Conservation (phyloP, 2,797 vertebrate species). For the Loriculus beryllinus region DNA sequence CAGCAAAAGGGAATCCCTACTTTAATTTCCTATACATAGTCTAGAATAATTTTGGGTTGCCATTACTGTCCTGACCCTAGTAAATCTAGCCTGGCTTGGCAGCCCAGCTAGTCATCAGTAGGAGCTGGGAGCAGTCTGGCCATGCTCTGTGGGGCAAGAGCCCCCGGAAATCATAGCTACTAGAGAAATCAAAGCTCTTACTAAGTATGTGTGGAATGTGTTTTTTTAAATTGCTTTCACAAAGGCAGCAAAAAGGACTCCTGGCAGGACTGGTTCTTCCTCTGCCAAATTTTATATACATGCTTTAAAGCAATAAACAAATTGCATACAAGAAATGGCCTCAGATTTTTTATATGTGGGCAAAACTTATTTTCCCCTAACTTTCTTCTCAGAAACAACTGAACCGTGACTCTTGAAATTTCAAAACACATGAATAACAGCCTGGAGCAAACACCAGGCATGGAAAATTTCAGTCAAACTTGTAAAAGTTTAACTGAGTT, state of each 20-base stretch:
- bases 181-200: not conserved
- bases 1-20: not conserved
- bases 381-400: conserved; percentile 18
- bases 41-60: not conserved
- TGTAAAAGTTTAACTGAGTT: conserved; percentile 19
- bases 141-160: not conserved
- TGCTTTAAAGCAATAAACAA: not conserved
- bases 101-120: not conserved
- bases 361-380: not conserved
- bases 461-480: conserved; percentile 24
- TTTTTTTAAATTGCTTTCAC: not conserved
- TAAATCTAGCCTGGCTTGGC: not conserved
- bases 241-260: not conserved
- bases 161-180: not conserved
- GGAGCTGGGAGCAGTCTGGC: not conserved
- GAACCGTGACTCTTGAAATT: conserved; percentile 32
- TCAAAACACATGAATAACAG: not conserved
- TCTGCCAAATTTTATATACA: not conserved
- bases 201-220: not conserved
- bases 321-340: not conserved
- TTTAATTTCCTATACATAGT: not conserved
- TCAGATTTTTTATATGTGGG: not conserved
- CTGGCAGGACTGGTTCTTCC: not conserved
- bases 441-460: not conserved
- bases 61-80: not conserved